A percentile compares a stretch with the other conserved stretches of the same genome.
Conservation (phyloP, 1,140 invertebrate species). For the Ceratoteleas bidentatus region DNA sequence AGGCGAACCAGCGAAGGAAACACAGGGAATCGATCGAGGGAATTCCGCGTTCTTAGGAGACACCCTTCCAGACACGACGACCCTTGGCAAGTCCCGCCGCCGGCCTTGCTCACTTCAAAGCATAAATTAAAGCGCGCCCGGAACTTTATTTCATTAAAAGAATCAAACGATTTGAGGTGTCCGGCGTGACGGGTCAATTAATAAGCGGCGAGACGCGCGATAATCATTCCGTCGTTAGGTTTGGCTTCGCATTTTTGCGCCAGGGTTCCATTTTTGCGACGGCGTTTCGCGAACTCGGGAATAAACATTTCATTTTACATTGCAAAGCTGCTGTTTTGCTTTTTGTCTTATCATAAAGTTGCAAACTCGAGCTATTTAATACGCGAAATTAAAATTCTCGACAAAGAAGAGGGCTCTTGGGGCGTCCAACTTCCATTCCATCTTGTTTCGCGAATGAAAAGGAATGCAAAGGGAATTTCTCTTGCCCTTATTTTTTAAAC, state of each 20-base stretch:
- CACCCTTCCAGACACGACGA: conserved; percentile 47
- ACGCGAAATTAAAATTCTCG: conserved; percentile 59
- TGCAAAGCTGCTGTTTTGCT: conserved; percentile 36
- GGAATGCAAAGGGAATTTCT: conserved; percentile 45
- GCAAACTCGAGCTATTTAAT: conserved; percentile 57
- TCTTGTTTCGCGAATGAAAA: conserved; percentile 35
- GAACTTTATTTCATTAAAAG: conserved; percentile 49
- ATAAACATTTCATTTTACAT: conserved; percentile 54
- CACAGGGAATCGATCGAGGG: conserved; percentile 57
- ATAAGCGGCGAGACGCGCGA: neutral
- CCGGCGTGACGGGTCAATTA: conserved; percentile 33
- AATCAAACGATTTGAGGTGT: conserved; percentile 42
- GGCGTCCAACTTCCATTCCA: conserved; percentile 40
- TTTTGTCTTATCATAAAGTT: conserved; percentile 54
- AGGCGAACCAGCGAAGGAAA: conserved; percentile 39
- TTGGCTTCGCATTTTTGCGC: neutral
- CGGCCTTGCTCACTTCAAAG: conserved; percentile 34
- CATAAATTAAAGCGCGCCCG: conserved; percentile 53
- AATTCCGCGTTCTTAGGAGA: conserved; percentile 53
- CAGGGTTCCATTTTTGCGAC: neutral
- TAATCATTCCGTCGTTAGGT: neutral
- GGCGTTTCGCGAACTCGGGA: neutral
- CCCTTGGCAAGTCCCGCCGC: conserved; percentile 13
- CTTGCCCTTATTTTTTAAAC: conserved; percentile 50
- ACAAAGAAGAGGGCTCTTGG: conserved; percentile 44